Evolutionary conservation across 1,140 invertebrate genomes (phyloP), one percentile per base, ranked within the genome.

Genomic region (Eumeta japonica): DNA sequence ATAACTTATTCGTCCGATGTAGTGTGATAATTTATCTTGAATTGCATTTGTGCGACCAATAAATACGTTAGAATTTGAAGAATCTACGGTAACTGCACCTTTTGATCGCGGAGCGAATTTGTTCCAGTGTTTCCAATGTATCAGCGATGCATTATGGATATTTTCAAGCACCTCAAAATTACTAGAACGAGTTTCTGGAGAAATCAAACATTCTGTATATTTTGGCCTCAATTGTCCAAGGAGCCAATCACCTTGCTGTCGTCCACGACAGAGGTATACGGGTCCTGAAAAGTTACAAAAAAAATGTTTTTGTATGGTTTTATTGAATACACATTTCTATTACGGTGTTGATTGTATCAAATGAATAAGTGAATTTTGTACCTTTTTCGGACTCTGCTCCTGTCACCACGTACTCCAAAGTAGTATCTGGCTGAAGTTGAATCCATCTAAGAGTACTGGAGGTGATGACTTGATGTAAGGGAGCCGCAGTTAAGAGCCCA

Each of bases 161-260:
- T 90, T 91, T 50, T 88, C 80, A 10, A 90, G 63, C 2, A 90
- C 76, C 52, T 92, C 86, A 55, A 88, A 90, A 17, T 76, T 65
- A 1, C 79, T 64, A 44, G 85, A 81, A 16, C 71, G 73, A 29
- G 79, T 75, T 3, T 80, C 81, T 36, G 58, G 76, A 5, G 84
- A 81, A 3, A 88, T 82, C 9, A 81, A 79, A 51, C 88, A 91
- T 45, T 45, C 68, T 52, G 50, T 81, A 62, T 61, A 78, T 51
- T 74, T 72, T 34, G 75, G 79, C 51, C 74, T 75, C 44, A 80
- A 65, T 62, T 83, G 79, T 2, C 89, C 89, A 4, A 85, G 77
- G 4, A 88, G 80, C 79, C 81, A 86, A 18, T 86, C 75, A 1
- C 84, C 83, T 50, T 83, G 83, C 38, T 86, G 81, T 36, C 77